Conservation (phyloP, 2,113 vertebrate genomes). For the Tetrax tetrax region DNA sequence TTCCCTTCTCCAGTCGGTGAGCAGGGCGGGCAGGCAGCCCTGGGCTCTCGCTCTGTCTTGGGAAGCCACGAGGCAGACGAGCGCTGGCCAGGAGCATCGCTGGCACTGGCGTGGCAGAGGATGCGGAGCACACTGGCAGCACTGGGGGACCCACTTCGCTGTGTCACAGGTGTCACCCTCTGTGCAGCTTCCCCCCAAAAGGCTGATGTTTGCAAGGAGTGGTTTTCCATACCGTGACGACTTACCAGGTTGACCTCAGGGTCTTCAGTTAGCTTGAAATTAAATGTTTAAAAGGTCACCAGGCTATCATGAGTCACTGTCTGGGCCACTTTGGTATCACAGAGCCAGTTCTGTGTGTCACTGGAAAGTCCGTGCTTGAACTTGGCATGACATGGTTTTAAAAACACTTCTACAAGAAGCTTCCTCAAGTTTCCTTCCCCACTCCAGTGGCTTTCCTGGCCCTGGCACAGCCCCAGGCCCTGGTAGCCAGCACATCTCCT, state of each 20-base stretch:
- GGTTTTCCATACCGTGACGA: not conserved
- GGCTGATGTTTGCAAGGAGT: not conserved
- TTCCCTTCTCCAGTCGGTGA: not conserved
- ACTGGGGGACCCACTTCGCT: rapidly evolving
- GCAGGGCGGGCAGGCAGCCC: not conserved
- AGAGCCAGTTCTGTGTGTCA: not conserved
- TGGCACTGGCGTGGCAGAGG: not conserved
- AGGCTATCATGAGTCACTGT: not conserved
- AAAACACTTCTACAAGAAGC: not conserved
- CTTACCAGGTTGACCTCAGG: not conserved
- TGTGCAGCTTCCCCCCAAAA: not conserved
- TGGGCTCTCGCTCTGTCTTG: not conserved
- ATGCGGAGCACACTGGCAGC: rapidly evolving
- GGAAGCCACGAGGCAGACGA: not conserved
- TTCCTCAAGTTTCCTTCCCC: not conserved
- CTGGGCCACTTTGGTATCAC: not conserved
- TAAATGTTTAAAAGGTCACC: not conserved
- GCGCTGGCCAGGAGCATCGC: rapidly evolving
- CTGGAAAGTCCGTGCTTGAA: not conserved
- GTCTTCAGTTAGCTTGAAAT: not conserved
- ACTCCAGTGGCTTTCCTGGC: not conserved
- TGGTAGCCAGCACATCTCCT: not conserved
- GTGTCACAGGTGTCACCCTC: not conserved
- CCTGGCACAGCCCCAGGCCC: not conserved
- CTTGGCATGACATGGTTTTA: not conserved